These are phyloP conservation scores for Drosophila robusta DNA, from an alignment of 2,888 invertebrate species.

Conservation along the genomic window DNA sequence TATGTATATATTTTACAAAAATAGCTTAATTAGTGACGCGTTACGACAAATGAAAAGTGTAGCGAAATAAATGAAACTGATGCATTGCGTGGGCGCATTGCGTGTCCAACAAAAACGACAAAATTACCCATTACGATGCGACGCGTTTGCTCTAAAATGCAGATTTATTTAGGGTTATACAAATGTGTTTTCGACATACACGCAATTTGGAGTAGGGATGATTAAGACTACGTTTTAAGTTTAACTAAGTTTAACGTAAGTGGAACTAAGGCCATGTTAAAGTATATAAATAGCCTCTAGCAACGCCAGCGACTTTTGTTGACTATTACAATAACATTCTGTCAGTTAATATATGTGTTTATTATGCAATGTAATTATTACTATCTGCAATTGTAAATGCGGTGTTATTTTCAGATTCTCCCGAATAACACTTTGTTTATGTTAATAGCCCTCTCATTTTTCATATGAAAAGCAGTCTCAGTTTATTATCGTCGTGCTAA, in stretches of 20 bases:
- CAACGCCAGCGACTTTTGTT: too few species aligned
- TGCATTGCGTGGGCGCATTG: slow-evolving; percentile 45
- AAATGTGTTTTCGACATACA: slow-evolving; percentile 5
- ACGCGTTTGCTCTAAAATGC: slow-evolving; percentile 9
- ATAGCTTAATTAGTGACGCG: slow-evolving; percentile 75
- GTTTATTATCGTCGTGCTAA: too few species aligned
- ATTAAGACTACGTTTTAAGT: neutral
- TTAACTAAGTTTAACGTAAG: too few species aligned
- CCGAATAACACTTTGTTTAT: too few species aligned
- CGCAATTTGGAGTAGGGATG: slow-evolving; percentile 12
- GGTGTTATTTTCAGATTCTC: too few species aligned
- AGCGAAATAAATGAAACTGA: slow-evolving; percentile 56
- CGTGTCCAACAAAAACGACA: slow-evolving; percentile 42
- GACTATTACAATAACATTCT: neutral
- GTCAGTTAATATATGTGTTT: neutral
- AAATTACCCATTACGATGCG: slow-evolving; percentile 17
- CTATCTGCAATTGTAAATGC: too few species aligned
- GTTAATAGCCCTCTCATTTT: too few species aligned
- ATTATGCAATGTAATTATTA: too few species aligned
- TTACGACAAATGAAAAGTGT: slow-evolving; percentile 59
- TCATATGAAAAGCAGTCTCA: too few species aligned
- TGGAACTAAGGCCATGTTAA: too few species aligned
- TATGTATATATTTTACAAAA: slow-evolving; percentile 50
- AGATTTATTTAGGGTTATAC: slow-evolving; percentile 33
- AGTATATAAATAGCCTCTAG: too few species aligned